Base-by-base conservation (phyloP, 2,113 vertebrate genomes). In the Prochilodus magdalenae region DNA sequence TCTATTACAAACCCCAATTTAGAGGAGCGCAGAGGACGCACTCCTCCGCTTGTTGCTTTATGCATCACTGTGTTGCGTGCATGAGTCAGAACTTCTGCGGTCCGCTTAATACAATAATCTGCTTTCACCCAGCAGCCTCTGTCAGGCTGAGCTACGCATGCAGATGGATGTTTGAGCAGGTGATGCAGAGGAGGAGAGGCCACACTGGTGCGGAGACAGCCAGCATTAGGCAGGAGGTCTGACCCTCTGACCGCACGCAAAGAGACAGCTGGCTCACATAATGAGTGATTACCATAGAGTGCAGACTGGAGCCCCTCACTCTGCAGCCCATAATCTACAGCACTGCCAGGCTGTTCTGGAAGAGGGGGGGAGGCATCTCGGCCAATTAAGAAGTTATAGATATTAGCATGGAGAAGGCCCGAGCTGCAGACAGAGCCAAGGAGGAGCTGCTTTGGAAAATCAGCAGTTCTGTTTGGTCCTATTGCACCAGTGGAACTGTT, bases 221-320 rank as follows among this genome's bases (percentile, higher is more conserved):
- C 74, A 55, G 60, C 73, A 79, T 82, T 79, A 82, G 80, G 73
- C 75, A 86, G 79, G 75, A 84, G 85, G 75, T 16, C 77, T 85
- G 83, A 83, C 83, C 86, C 77, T 80, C 60, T 79, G 83, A 87
- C 86, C 81, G 63, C 70, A 66, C 47, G 79, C 77, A 85, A 70
- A 65, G 78, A 80, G 86, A 85, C 86, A 85, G 86, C 86, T 87
- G 86, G 73, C 78, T 60, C 77, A 29, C 81, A 85, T 78, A 85
- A 85, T 85, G 80, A 87, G 77, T 85, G 49, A 87, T 87, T 87
- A 87, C 73, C 86, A 87, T 87, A 83, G 73, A 77, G 63, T 71
- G 81, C 81, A 87, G 86, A 87, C 86, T 85, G 73, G 73, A 83
- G 80, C 77, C 80, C 74, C 67, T 75, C 77, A 73, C 74, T 74